These are phyloP conservation scores for Drosophila albomicans DNA, from an alignment of 1,140 invertebrate species.

Conservation along the genomic window DNA sequence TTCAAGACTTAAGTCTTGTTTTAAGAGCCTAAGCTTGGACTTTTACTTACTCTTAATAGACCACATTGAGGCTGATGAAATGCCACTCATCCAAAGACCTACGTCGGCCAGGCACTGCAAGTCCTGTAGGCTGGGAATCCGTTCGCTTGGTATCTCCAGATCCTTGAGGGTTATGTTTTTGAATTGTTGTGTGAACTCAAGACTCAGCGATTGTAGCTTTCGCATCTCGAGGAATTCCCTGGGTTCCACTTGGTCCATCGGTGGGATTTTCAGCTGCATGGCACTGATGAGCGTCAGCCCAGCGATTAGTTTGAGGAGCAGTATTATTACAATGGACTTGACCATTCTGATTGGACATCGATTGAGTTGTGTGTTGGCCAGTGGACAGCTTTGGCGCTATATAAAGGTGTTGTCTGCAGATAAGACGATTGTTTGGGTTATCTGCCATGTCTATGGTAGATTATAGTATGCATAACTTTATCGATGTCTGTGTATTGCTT, in stretches of 20 bases:
- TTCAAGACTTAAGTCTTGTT: no score
- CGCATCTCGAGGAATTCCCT: slow-evolving; percentile 38
- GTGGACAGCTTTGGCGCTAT: slow-evolving; percentile 6
- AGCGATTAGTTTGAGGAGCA: background rate
- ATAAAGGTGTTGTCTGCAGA: slow-evolving; percentile 7
- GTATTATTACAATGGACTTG: background rate
- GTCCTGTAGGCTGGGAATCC: slow-evolving; percentile 47
- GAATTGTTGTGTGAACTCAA: slow-evolving; percentile 38
- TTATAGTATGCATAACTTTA: slow-evolving; percentile 1
- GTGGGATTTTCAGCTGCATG: background rate
- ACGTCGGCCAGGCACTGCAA: slow-evolving; percentile 60
- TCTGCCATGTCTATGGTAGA: background rate
- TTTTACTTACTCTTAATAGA: slow-evolving; percentile 52
- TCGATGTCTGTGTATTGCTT: background rate
- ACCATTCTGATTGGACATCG: slow-evolving; percentile 27
- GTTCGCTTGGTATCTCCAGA: slow-evolving; percentile 11
- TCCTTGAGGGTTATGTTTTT: slow-evolving; percentile 47
- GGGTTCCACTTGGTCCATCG: slow-evolving; percentile 1
- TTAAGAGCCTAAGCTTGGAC: no score
- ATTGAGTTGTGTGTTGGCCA: slow-evolving; percentile 18
- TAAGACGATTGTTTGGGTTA: slow-evolving; percentile 14
- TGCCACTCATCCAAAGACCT: slow-evolving; percentile 4
- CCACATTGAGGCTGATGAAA: slow-evolving; percentile 37
- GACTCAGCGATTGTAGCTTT: slow-evolving; percentile 36
- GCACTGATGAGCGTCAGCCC: slow-evolving; percentile 5